A percentile compares a stretch with the other conserved stretches of the same genome.
Evolutionary conservation across 2,113 vertebrate genomes (phyloP).

Genomic region (Engystomops pustulosus): DNA sequence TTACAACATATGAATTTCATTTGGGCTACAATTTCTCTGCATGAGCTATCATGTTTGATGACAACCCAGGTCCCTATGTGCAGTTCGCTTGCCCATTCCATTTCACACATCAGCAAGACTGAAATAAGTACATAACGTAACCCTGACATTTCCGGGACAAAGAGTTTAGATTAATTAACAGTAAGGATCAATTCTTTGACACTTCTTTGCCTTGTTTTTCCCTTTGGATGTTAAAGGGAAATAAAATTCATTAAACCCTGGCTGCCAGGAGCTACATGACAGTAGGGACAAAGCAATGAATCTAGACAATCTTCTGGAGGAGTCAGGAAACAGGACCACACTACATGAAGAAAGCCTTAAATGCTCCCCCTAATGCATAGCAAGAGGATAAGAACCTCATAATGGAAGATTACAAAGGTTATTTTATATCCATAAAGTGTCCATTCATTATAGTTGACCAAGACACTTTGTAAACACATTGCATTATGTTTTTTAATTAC

Average conservation of each 20-base stretch:
- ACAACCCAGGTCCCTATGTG: neutral
- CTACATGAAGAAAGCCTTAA: neutral
- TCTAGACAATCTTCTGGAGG: neutral
- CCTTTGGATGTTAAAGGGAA: neutral
- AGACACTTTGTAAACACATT: no score
- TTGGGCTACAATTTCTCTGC: neutral
- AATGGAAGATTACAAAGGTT: no score
- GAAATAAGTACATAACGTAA: neutral
- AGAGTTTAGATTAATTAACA: slow-evolving; percentile 40
- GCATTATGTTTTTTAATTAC: no score
- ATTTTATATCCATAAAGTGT: no score
- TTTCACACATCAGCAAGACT: neutral
- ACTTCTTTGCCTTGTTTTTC: neutral
- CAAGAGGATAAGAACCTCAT: no score
- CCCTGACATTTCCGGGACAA: slow-evolving; percentile 38
- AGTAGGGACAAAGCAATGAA: neutral
- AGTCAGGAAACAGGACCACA: neutral
- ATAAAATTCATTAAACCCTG: neutral
- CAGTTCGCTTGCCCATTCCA: neutral
- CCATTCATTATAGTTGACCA: no score
- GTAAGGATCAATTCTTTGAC: slow-evolving; percentile 27
- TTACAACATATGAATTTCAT: neutral
- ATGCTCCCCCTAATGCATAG: neutral
- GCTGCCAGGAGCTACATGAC: neutral
- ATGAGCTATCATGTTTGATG: neutral